Evolutionary conservation across 2,113 vertebrate genomes (phyloP).

Genomic region (Rhizomys pruinosus): DNA sequence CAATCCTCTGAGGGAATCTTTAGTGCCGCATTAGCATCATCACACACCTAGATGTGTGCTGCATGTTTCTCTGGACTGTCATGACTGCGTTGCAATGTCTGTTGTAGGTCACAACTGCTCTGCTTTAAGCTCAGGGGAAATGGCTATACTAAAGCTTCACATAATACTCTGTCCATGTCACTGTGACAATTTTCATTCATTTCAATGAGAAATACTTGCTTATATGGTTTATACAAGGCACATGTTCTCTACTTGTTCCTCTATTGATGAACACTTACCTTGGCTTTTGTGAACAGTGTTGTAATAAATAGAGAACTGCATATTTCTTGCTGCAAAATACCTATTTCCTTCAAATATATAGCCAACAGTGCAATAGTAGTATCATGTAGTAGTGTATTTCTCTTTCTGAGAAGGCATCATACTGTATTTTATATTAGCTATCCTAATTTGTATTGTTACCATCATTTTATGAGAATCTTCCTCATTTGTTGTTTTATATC

Average conservation of each 20-base stretch:
- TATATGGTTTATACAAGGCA: background rate
- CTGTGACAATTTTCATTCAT: background rate
- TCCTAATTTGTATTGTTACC: background rate
- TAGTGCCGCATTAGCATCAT: background rate
- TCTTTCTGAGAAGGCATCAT: background rate
- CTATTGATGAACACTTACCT: background rate
- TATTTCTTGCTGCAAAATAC: background rate
- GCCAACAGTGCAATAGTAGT: background rate
- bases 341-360: background rate
- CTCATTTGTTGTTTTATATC: background rate
- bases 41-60: background rate
- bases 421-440: background rate
- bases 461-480: background rate
- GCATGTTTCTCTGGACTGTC: background rate
- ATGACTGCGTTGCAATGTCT: background rate
- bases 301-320: background rate
- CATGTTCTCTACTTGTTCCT: background rate
- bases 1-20: background rate
- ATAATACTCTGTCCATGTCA: background rate
- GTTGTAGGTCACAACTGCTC: background rate
- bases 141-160: background rate
- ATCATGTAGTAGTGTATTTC: background rate
- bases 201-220: too few relatives aligned
- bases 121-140: background rate
- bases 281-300: background rate